A percentile compares a stretch with the other conserved stretches of the same genome.
Evolutionary conservation across 2,888 invertebrate genomes (phyloP).

Genomic region (Ichneumoninae sp.): DNA sequence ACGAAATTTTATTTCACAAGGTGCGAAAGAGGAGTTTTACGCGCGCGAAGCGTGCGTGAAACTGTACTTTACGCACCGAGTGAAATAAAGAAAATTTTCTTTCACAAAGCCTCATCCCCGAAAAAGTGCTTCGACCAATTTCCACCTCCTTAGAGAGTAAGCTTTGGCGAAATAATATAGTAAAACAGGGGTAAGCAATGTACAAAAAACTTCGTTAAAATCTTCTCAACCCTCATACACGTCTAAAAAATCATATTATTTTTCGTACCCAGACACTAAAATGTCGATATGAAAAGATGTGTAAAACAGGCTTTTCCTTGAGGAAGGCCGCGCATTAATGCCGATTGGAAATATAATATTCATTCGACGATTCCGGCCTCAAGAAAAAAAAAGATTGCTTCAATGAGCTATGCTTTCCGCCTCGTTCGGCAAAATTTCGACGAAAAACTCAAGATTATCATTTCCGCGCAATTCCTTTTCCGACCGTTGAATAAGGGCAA

Average conservation of each 20-base stretch:
- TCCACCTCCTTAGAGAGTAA: not conserved
- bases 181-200: not conserved
- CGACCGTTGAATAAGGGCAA: not conserved
- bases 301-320: too few relatives aligned
- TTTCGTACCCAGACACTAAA: not conserved
- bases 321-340: too few relatives aligned
- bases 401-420: not conserved
- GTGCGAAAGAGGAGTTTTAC: too few relatives aligned
- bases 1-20: too few relatives aligned
- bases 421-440: not conserved
- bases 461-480: conserved; percentile 8
- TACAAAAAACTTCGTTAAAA: not conserved
- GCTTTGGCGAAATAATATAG: not conserved
- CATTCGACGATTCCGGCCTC: not conserved
- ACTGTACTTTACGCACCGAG: too few relatives aligned
- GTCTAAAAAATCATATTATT: not conserved
- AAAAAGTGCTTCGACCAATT: too few relatives aligned
- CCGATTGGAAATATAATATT: not conserved
- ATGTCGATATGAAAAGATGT: not conserved
- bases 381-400: not conserved
- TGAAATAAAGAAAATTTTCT: too few relatives aligned
- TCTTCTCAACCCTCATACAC: not conserved
- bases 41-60: too few relatives aligned
- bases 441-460: not conserved
- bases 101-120: too few relatives aligned